Evolutionary conservation across 1,140 invertebrate species (phyloP).

Genomic region (Megathymus violae): DNA sequence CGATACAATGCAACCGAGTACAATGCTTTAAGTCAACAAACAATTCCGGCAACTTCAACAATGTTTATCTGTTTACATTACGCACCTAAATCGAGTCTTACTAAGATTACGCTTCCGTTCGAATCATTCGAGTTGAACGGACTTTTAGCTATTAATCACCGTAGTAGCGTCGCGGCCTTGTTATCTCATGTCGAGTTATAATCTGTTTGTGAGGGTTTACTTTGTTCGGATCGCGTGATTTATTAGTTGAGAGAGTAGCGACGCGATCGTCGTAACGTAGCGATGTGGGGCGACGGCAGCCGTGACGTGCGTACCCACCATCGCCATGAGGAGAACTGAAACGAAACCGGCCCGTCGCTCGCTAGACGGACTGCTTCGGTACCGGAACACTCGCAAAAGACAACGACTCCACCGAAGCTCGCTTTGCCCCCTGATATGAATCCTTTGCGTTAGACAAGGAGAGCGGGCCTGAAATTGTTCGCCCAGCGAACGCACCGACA

Average conservation of each 20-base stretch:
- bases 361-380: constrained; percentile 53
- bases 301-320: constrained; percentile 65
- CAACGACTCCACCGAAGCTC: constrained; percentile 53
- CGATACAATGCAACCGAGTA: constrained; percentile 51
- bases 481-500: constrained; percentile 48
- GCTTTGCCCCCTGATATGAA: constrained; percentile 47
- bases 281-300: constrained; percentile 45
- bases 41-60: constrained; percentile 69
- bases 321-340: constrained; percentile 72
- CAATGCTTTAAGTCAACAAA: constrained; percentile 65
- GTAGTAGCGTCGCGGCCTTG: constrained; percentile 53
- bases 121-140: constrained; percentile 63
- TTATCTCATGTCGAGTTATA: constrained; percentile 75
- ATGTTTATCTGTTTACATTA: constrained; percentile 77
- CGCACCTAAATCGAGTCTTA: constrained; percentile 66
- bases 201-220: constrained; percentile 70
- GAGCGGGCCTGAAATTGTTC: constrained; percentile 43
- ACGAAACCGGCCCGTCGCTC: constrained; percentile 40
- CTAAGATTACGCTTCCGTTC: constrained; percentile 65
- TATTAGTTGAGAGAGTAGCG: constrained; percentile 68
- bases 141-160: constrained; percentile 72
- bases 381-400: constrained; percentile 54
- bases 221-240: constrained; percentile 68
- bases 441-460: constrained; percentile 59
- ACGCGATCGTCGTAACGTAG: constrained; percentile 64